Conservation (phyloP, 2,113 vertebrate species). For the Oreochromis niloticus region DNA sequence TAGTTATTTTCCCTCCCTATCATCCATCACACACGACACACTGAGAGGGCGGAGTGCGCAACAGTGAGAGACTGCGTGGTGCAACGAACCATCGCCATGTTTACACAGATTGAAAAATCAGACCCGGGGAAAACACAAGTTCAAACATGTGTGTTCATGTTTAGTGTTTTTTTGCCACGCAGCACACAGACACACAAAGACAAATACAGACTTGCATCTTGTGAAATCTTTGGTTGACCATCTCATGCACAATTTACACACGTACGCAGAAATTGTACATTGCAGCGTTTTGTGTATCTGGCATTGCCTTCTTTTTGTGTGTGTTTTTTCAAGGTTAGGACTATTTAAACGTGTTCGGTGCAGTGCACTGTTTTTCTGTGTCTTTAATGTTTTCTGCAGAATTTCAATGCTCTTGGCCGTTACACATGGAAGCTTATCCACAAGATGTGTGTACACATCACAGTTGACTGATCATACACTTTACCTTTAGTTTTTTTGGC, state of each 20-base stretch:
- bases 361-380: background rate
- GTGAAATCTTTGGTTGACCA: background rate
- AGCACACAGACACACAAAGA: background rate
- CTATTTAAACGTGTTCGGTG: background rate
- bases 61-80: conserved; percentile 1
- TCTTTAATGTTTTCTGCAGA: background rate
- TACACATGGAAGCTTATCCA: background rate
- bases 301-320: background rate
- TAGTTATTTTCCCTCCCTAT: conserved; percentile 32
- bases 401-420: background rate
- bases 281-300: background rate
- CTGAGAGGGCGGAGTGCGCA: background rate
- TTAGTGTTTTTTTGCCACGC: background rate
- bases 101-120: conserved; percentile 55
- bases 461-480: background rate
- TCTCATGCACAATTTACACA: background rate
- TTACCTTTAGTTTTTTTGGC: background rate
- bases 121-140: background rate
- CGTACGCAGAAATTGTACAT: background rate
- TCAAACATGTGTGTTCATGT: background rate
- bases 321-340: background rate
- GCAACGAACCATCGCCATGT: conserved; percentile 15
- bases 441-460: background rate
- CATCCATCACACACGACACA: conserved; percentile 37
- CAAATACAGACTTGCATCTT: background rate